Percentiles rank a stretch among this genome's conserved stretches.
phyloP scores from a whole-genome alignment of 2,113 vertebrate genomes.

The Stigmatopora nigra region DNA sequence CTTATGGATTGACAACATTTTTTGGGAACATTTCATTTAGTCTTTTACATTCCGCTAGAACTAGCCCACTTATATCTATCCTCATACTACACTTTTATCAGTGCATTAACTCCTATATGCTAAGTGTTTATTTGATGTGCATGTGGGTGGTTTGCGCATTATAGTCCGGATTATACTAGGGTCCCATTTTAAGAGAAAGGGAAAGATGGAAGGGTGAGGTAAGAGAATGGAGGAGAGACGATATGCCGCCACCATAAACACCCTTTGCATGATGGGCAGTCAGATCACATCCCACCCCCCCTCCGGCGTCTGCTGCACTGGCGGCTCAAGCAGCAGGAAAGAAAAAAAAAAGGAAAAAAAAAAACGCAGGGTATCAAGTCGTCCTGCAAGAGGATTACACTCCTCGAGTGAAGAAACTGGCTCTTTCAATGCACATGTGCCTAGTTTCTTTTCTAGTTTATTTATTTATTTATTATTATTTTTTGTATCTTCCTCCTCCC shows the following conservation, averaged over 20 bases:
- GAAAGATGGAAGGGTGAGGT: constrained; percentile 29
- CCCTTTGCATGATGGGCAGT: constrained; percentile 53
- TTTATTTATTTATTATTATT: background rate
- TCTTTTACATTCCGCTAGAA: too few relatives aligned
- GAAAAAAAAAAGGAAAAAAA: constrained; percentile 48
- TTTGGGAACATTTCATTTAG: too few relatives aligned
- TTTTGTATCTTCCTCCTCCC: constrained; percentile 8
- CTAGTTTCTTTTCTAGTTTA: constrained; percentile 28
- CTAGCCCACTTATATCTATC: too few relatives aligned
- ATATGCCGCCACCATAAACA: constrained; percentile 51
- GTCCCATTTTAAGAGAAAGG: constrained; percentile 59
- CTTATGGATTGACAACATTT: too few relatives aligned
- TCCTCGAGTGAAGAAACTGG: constrained; percentile 41
- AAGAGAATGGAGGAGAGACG: constrained; percentile 38
- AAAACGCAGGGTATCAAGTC: constrained; percentile 55
- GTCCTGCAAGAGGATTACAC: constrained; percentile 60
- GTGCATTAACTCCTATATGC: background rate
- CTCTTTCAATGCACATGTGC: constrained; percentile 45
- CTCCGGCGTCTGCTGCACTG: constrained; percentile 57
- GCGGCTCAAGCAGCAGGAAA: constrained; percentile 42
- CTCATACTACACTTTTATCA: too few relatives aligned
- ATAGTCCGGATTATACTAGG: constrained; percentile 62
- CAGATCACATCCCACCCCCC: constrained; percentile 50
- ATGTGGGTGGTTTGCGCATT: constrained; percentile 37
- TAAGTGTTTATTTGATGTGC: constrained; percentile 2